Evolutionary conservation across 1,140 invertebrate species (phyloP).

Genomic region (Mamestra configurata): DNA sequence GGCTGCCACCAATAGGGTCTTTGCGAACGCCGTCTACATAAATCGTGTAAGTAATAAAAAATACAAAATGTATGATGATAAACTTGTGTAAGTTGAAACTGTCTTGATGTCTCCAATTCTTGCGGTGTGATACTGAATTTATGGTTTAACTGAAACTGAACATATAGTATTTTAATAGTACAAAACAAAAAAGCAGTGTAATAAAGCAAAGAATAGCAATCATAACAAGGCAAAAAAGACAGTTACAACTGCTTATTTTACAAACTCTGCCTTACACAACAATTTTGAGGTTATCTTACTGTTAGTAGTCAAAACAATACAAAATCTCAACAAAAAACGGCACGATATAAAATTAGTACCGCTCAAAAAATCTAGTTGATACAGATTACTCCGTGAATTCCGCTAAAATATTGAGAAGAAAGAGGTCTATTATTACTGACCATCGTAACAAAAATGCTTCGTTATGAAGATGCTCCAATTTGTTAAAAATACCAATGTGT

Average conservation of each 20-base stretch:
- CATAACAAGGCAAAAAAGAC: not conserved
- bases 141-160: not conserved
- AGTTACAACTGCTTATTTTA: not conserved
- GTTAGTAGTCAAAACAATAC: not conserved
- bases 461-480: slow-evolving; percentile 3
- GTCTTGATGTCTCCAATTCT: slow-evolving; percentile 13
- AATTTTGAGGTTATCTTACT: not conserved
- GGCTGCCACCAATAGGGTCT: slow-evolving; percentile 78
- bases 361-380: slow-evolving; percentile 14
- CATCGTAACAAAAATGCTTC: not conserved
- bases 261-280: not conserved
- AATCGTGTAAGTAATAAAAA: slow-evolving; percentile 68
- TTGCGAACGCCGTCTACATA: slow-evolving; percentile 78
- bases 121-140: not conserved
- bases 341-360: slow-evolving; percentile 14
- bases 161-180: not conserved
- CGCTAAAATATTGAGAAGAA: slow-evolving; percentile 4
- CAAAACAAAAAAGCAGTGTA: not conserved
- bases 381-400: slow-evolving; percentile 10
- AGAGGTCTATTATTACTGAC: not conserved
- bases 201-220: not conserved
- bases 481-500: slow-evolving; percentile 10
- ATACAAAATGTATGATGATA: slow-evolving; percentile 48
- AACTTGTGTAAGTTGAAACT: slow-evolving; percentile 29
- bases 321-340: not conserved